phyloP scores from a whole-genome alignment of 2,113 vertebrate species.

The Mesembrinibis cayennensis region DNA sequence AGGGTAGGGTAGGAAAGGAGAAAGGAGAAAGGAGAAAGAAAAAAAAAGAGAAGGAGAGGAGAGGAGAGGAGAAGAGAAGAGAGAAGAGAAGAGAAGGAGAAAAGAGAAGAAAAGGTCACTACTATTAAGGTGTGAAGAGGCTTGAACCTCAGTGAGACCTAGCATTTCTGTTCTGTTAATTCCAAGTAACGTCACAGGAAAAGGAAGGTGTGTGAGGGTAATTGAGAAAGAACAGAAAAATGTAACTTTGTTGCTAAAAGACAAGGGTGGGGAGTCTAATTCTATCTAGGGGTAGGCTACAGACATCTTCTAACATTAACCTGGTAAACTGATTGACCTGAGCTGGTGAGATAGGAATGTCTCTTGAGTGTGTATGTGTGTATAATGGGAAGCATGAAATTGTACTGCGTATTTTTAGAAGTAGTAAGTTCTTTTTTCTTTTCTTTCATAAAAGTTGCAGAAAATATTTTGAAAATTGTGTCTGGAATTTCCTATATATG shows the following conservation, averaged over 20 bases:
- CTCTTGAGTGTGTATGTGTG: not conserved
- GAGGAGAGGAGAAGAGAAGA: not conserved
- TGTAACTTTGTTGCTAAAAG: not conserved
- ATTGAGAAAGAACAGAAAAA: not conserved
- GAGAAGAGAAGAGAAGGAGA: rapidly evolving
- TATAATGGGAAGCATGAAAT: not conserved
- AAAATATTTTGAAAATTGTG: not conserved
- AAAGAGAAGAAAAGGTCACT: rapidly evolving
- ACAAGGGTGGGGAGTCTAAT: not conserved
- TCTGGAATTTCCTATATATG: not conserved
- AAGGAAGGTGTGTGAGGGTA: not conserved
- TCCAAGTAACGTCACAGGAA: not conserved
- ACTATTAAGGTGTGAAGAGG: not conserved
- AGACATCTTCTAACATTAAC: not conserved
- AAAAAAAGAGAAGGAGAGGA: not conserved
- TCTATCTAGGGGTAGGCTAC: not conserved
- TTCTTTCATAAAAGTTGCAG: not conserved
- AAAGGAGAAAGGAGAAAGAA: too few relatives aligned
- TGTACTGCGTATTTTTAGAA: not conserved
- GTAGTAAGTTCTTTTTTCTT: not conserved
- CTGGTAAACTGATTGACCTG: not conserved
- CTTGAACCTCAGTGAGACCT: not conserved
- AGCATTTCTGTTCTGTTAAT: not conserved
- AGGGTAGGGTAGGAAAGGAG: not conserved
- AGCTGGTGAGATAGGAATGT: not conserved